phyloP scores from a whole-genome alignment of 2,797 vertebrate genomes.

The Melanotaenia nigrans region DNA sequence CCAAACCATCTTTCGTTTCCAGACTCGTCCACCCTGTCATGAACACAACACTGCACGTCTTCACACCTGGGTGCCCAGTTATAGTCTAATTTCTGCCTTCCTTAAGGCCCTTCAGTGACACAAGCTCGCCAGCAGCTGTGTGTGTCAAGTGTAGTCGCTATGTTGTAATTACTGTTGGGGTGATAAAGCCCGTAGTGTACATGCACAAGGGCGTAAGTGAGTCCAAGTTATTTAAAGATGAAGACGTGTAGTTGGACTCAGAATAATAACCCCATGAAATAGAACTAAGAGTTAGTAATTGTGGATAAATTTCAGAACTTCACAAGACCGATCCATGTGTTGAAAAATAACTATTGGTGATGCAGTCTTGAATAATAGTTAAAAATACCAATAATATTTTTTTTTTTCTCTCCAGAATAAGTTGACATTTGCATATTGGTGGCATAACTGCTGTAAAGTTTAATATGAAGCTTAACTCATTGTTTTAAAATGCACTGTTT shows the following conservation, averaged over 20 bases:
- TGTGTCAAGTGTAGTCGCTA: constrained; percentile 3
- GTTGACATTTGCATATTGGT: too few relatives aligned
- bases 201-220: neutral
- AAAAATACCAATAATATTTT: too few relatives aligned
- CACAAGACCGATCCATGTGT: too few relatives aligned
- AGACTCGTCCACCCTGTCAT: neutral
- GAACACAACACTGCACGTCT: constrained; percentile 6
- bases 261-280: neutral
- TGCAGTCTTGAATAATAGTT: too few relatives aligned
- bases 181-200: neutral
- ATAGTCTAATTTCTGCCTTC: constrained; percentile 25
- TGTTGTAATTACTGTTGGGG: constrained; percentile 23
- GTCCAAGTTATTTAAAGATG: constrained; percentile 13
- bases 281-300: neutral
- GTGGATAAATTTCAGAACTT: neutral
- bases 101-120: constrained; percentile 20
- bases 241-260: neutral
- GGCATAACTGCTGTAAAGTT: too few relatives aligned
- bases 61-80: constrained; percentile 24
- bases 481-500: too few relatives aligned
- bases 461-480: too few relatives aligned
- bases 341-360: too few relatives aligned
- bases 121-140: constrained; percentile 28
- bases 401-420: too few relatives aligned
- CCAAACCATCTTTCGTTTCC: neutral